A percentile compares a stretch with the other conserved stretches of the same genome.
These are phyloP conservation scores for Vireo griseus DNA, from an alignment of 2,797 vertebrate species.

Conservation along the genomic window DNA sequence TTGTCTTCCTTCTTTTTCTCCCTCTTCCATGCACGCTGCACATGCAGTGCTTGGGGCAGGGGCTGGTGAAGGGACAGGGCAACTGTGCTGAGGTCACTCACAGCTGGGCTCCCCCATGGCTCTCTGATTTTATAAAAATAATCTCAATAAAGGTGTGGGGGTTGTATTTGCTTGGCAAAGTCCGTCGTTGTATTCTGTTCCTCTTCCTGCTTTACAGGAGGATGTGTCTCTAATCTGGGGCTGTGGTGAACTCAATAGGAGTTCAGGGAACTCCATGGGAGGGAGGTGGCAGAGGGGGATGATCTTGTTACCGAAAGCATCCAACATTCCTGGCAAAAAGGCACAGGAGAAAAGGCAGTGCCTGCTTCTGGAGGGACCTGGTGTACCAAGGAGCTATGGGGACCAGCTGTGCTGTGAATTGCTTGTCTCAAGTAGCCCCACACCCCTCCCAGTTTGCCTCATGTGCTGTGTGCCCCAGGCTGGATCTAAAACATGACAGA, in stretches of 20 bases:
- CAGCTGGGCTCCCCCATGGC: not conserved
- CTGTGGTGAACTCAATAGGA: not conserved
- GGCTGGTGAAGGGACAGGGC: not conserved
- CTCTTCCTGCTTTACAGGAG: not conserved
- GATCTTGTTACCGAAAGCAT: not conserved
- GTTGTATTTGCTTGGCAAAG: not conserved
- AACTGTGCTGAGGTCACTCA: not conserved
- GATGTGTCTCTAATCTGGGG: not conserved
- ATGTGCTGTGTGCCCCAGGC: fast-evolving
- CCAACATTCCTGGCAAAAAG: not conserved
- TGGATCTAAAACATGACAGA: not conserved
- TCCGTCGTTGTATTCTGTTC: not conserved
- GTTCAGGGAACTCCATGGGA: not conserved
- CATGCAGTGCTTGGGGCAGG: not conserved
- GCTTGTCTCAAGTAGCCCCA: not conserved
- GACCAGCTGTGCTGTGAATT: not conserved
- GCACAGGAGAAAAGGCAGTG: not conserved
- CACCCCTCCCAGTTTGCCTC: not conserved
- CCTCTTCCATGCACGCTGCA: not conserved
- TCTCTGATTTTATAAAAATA: not conserved
- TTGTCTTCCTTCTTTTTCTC: not conserved
- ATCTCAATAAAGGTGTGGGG: not conserved
- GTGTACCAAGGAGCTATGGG: not conserved
- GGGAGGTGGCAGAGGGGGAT: not conserved
- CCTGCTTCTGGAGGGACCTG: not conserved